Evolutionary conservation across 2,113 vertebrate species (phyloP).

Genomic region (Struthio camelus): DNA sequence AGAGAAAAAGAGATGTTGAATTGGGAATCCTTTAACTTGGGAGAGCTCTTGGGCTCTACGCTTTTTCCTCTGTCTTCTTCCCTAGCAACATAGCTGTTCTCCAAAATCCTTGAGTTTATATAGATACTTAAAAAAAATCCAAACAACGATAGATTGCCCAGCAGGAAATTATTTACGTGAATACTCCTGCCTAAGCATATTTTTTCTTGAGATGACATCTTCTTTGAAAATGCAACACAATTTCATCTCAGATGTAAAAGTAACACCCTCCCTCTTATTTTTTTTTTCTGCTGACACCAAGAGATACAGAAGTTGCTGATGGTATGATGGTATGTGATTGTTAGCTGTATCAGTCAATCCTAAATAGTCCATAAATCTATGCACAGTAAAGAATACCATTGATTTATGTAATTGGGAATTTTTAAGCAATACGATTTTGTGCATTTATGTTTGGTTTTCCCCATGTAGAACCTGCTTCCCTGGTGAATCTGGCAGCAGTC

Average conservation of each 20-base stretch:
- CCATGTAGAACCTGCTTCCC: neutral
- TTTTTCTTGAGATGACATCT: conserved; percentile 73
- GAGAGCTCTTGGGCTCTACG: neutral
- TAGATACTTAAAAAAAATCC: neutral
- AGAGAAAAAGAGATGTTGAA: neutral
- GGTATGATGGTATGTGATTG: conserved; percentile 34
- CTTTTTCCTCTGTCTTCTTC: neutral
- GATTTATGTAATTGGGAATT: conserved; percentile 70
- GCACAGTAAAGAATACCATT: conserved; percentile 25
- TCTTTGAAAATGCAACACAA: conserved; percentile 73
- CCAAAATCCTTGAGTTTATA: neutral
- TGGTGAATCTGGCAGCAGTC: neutral
- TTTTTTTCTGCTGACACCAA: conserved; percentile 68
- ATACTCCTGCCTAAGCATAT: conserved; percentile 76
- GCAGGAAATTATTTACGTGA: conserved; percentile 73
- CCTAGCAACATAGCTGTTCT: neutral
- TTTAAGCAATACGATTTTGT: conserved; percentile 62
- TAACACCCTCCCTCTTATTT: neutral
- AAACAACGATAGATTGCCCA: conserved; percentile 61
- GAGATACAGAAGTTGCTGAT: conserved; percentile 69
- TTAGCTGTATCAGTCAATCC: conserved; percentile 54
- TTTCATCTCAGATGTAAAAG: conserved; percentile 73
- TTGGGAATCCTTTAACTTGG: neutral
- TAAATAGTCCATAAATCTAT: conserved; percentile 64
- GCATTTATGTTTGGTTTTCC: conserved; percentile 62